Conservation (phyloP, 1,140 invertebrate species). For the Luehdorfia chinensis region DNA sequence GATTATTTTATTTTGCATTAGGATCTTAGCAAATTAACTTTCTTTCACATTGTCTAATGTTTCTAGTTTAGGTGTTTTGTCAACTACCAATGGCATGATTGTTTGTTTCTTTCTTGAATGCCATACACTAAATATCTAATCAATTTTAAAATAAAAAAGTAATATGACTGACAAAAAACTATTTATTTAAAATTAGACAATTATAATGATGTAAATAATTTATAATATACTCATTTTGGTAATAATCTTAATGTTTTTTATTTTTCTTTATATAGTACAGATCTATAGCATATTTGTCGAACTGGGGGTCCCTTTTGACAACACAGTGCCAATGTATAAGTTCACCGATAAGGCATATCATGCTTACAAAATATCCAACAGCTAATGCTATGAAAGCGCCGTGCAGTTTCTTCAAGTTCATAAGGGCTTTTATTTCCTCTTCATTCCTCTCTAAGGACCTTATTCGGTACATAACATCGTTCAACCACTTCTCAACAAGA, state of each 20-base stretch:
- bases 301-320: slow-evolving; percentile 82
- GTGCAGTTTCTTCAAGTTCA: slow-evolving; percentile 86
- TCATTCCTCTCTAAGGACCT: slow-evolving; percentile 58
- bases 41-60: no score
- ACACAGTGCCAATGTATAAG: slow-evolving; percentile 82
- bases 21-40: no score
- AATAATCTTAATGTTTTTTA: slow-evolving; percentile 39
- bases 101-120: no score
- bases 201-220: slow-evolving; percentile 27
- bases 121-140: no score
- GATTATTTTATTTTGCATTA: no score
- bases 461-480: slow-evolving; percentile 81
- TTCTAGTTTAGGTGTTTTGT: no score
- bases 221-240: slow-evolving; percentile 23
- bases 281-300: slow-evolving; percentile 82
- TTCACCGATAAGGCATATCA: slow-evolving; percentile 79
- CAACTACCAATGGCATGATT: no score
- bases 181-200: slow-evolving; percentile 23
- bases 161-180: background rate
- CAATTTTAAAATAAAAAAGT: no score
- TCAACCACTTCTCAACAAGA: slow-evolving; percentile 87
- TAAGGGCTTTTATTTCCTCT: slow-evolving; percentile 81
- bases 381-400: slow-evolving; percentile 84
- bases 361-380: slow-evolving; percentile 82
- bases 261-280: slow-evolving; percentile 73